phyloP scores from a whole-genome alignment of 2,113 vertebrate species.

The Silurus meridionalis region DNA sequence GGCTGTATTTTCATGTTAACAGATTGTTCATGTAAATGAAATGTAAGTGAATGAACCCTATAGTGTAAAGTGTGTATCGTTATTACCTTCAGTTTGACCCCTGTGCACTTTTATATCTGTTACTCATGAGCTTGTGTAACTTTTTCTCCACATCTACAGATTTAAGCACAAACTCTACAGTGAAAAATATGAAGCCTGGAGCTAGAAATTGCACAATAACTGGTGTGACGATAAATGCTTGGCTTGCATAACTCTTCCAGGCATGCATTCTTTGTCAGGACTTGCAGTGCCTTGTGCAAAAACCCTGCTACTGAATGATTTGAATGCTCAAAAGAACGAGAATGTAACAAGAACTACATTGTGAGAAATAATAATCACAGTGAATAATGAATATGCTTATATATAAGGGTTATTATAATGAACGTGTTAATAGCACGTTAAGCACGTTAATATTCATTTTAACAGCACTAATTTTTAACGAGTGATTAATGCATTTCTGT shows the following conservation, averaged over 20 bases:
- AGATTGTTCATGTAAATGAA: neutral
- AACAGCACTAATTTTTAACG: no score
- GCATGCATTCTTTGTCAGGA: slow-evolving; percentile 48
- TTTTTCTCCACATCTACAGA: neutral
- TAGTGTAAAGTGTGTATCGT: neutral
- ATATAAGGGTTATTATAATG: no score
- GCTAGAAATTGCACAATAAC: slow-evolving; percentile 50
- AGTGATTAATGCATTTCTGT: no score
- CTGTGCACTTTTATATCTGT: neutral
- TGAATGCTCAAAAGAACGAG: neutral
- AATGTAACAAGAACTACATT: neutral
- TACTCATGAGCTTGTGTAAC: neutral
- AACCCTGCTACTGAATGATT: neutral
- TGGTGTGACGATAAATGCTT: slow-evolving; percentile 24
- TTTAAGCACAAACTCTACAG: neutral
- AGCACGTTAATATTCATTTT: no score
- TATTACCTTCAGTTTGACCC: neutral
- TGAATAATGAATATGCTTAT: neutral
- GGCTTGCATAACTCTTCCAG: slow-evolving; percentile 56
- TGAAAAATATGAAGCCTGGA: slow-evolving; percentile 36
- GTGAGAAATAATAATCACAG: neutral
- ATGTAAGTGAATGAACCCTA: neutral
- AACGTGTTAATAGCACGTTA: no score
- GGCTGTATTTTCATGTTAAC: neutral
- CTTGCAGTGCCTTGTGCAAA: slow-evolving; percentile 41